These are phyloP conservation scores for Hydropotes inermis DNA, from an alignment of 2,113 vertebrate species.

Conservation along the genomic window DNA sequence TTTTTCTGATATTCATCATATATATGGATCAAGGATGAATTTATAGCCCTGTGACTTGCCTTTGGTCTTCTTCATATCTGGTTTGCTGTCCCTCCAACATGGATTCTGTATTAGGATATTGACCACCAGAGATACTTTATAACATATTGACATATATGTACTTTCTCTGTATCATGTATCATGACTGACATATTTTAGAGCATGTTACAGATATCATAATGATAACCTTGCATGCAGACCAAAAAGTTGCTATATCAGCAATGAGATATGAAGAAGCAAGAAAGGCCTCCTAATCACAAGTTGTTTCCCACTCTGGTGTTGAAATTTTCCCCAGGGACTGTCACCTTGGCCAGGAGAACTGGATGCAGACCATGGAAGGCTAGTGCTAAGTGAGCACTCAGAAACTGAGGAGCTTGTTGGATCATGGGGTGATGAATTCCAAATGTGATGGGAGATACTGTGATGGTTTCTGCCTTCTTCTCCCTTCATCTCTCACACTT, in stretches of 20 bases:
- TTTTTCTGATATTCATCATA: neutral
- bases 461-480: neutral
- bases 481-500: neutral
- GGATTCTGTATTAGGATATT: neutral
- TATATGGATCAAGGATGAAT: neutral
- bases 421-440: neutral
- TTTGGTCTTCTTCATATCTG: neutral
- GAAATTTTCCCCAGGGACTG: neutral
- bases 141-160: neutral
- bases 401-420: neutral
- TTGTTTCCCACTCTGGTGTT: accelerated
- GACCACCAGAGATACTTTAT: neutral
- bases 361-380: accelerated
- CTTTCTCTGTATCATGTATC: neutral
- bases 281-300: neutral
- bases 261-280: neutral
- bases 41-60: neutral
- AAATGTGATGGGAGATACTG: neutral
- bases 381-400: neutral
- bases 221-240: neutral
- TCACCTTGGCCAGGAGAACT: neutral
- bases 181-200: neutral
- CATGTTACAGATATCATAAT: neutral
- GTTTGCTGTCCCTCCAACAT: neutral
- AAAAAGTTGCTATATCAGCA: neutral